Evolutionary conservation across 2,888 invertebrate species (phyloP).

Genomic region (Lasioglossum marginatum): DNA sequence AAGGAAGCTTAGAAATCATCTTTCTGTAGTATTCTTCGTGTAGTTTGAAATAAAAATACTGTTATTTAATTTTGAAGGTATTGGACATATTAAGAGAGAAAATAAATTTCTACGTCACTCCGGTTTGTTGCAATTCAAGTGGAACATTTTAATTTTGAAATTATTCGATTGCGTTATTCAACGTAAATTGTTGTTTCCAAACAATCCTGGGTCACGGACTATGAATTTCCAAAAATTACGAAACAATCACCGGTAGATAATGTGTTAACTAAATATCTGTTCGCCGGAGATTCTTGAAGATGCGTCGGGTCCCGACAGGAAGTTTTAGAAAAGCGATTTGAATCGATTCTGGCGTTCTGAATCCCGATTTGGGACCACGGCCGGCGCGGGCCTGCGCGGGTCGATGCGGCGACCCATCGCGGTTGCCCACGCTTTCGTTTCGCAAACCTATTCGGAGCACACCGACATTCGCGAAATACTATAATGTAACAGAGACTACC

Average conservation of each 20-base stretch:
- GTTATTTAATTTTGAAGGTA: too few relatives aligned
- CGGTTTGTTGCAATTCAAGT: too few relatives aligned
- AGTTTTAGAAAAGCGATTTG: neutral
- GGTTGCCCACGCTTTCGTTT: conserved; percentile 59
- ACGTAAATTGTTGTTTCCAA: neutral
- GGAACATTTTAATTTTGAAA: too few relatives aligned
- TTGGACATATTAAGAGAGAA: too few relatives aligned
- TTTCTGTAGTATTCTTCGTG: too few relatives aligned
- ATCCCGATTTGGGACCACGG: neutral
- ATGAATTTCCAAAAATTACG: neutral
- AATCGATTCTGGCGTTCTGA: neutral
- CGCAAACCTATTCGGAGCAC: conserved; percentile 52
- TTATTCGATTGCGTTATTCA: too few relatives aligned
- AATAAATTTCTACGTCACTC: too few relatives aligned
- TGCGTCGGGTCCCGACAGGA: neutral
- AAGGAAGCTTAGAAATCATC: too few relatives aligned
- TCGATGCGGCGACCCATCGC: conserved; percentile 12
- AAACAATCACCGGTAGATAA: neutral
- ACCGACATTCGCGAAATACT: conserved; percentile 48
- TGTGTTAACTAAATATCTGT: too few relatives aligned
- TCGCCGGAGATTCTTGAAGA: too few relatives aligned
- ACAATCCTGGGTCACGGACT: neutral
- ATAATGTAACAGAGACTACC: conserved; percentile 52
- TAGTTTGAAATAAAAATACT: too few relatives aligned
- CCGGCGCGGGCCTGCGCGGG: neutral